Percentiles rank a stretch among this genome's conserved stretches.
Evolutionary conservation across 2,797 vertebrate genomes (phyloP).

Genomic region (Buceros bicornis): DNA sequence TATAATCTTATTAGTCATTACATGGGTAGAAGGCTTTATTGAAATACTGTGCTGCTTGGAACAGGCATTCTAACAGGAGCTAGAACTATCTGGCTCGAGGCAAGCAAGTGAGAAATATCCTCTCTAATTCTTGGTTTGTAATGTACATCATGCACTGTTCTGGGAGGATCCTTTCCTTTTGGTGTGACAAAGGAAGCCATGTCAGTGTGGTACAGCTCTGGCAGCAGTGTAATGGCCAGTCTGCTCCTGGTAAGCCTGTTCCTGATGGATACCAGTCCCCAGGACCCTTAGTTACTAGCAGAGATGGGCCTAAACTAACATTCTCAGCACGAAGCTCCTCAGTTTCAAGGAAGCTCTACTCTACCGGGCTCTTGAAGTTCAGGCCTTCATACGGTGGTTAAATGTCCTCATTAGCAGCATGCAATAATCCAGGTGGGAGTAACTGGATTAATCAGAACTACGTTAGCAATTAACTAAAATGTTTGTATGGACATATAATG

Average conservation of each 20-base stretch:
- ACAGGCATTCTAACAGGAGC: not conserved
- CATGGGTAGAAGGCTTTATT: not conserved
- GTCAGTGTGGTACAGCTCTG: not conserved
- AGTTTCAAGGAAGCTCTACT: not conserved
- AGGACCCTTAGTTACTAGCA: not conserved
- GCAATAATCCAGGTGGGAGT: not conserved
- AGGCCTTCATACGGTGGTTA: not conserved
- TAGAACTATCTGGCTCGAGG: not conserved
- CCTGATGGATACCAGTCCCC: not conserved
- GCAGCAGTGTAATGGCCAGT: not conserved
- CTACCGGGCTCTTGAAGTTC: not conserved
- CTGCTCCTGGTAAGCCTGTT: not conserved
- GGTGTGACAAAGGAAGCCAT: not conserved
- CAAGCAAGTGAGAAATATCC: not conserved
- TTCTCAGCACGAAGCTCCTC: not conserved
- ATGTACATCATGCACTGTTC: not conserved
- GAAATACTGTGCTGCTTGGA: not conserved
- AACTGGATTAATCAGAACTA: not conserved
- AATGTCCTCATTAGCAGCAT: not conserved
- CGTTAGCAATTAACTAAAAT: not conserved
- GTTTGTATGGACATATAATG: not conserved
- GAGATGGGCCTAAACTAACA: not conserved
- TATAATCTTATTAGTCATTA: not conserved
- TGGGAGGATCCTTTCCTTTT: not conserved
- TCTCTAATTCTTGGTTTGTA: not conserved